Conservation (phyloP, 2,113 vertebrate species). For the Formicarius rufipectus region DNA sequence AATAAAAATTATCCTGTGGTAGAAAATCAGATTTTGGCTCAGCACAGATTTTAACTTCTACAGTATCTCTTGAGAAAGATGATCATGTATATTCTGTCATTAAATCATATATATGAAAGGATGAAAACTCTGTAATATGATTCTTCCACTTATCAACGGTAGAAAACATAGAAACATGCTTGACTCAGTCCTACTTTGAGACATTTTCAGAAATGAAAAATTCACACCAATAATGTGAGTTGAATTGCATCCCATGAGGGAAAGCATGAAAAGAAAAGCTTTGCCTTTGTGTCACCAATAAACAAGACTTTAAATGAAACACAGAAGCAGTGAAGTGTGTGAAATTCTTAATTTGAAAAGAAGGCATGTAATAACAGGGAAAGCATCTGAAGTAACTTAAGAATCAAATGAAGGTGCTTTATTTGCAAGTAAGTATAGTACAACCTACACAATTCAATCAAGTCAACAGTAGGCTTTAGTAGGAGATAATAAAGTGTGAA, state of each 20-base stretch:
- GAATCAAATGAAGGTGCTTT: slow-evolving; percentile 37
- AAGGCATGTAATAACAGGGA: neutral
- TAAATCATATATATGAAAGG: neutral
- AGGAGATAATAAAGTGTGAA: slow-evolving; percentile 38
- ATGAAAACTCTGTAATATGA: neutral
- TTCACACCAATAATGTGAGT: neutral
- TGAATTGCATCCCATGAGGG: slow-evolving; percentile 19
- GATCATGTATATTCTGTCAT: neutral
- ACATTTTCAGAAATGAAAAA: slow-evolving; percentile 7
- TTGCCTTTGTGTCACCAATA: slow-evolving; percentile 1
- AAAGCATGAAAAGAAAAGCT: neutral
- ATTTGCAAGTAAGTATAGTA: slow-evolving; percentile 47
- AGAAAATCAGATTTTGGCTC: neutral
- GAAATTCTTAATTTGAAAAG: slow-evolving; percentile 14
- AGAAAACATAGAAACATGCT: neutral
- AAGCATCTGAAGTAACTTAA: slow-evolving; percentile 11
- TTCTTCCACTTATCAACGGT: neutral
- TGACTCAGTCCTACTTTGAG: neutral
- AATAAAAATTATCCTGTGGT: neutral
- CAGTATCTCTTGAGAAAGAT: neutral
- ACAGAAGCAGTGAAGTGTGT: neutral
- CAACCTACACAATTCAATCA: slow-evolving; percentile 64
- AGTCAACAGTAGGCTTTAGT: slow-evolving; percentile 26
- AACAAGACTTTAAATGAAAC: slow-evolving; percentile 15
- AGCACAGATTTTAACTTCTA: neutral